A percentile compares a stretch with the other conserved stretches of the same genome.
phyloP scores from a whole-genome alignment of 2,888 invertebrate genomes.

The Tiliacea aurago region DNA sequence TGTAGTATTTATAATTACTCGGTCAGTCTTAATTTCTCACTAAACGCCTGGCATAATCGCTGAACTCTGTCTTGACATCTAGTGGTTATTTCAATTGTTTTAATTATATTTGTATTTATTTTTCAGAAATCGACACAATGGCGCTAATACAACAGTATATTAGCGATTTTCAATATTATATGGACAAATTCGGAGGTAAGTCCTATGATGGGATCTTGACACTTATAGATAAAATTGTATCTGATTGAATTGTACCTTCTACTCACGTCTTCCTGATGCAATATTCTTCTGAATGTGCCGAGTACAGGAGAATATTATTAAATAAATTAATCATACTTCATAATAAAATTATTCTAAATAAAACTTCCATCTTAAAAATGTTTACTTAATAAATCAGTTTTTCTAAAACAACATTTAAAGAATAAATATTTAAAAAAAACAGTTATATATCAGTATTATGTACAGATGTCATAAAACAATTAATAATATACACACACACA shows the following conservation, averaged over 20 bases:
- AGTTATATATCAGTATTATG: background rate
- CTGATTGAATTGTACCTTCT: constrained; percentile 16
- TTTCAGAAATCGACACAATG: constrained; percentile 92
- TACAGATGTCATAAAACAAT: background rate
- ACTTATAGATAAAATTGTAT: background rate
- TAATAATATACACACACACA: too few species aligned
- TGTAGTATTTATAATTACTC: constrained; percentile 31
- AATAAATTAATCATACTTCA: background rate
- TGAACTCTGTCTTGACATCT: constrained; percentile 56
- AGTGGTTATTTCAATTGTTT: constrained; percentile 67
- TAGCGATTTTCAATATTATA: constrained; percentile 94
- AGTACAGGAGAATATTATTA: background rate
- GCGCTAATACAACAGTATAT: constrained; percentile 95
- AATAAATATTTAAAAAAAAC: background rate
- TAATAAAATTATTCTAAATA: background rate
- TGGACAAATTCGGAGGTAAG: constrained; percentile 96
- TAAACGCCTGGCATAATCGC: constrained; percentile 33
- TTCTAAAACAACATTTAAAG: background rate
- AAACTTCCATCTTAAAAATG: background rate
- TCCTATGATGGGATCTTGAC: constrained; percentile 56
- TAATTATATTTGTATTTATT: constrained; percentile 65
- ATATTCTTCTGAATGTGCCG: background rate
- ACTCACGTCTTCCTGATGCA: constrained; percentile 17
- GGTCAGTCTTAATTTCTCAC: constrained; percentile 41
- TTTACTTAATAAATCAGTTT: background rate